phyloP scores from a whole-genome alignment of 2,113 vertebrate species.

The Clarias macrocephalus region DNA sequence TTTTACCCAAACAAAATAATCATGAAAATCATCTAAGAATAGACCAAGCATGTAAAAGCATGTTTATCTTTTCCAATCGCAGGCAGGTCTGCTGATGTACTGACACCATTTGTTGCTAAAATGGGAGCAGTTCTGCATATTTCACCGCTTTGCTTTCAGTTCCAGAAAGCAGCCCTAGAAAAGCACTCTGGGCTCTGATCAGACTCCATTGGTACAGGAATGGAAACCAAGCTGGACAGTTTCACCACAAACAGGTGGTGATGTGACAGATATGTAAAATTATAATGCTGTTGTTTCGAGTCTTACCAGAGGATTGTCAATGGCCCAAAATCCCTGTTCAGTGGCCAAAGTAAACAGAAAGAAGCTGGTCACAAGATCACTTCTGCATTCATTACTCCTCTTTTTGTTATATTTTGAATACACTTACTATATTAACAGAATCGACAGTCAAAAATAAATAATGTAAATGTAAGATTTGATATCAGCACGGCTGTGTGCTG shows the following conservation, averaged over 20 bases:
- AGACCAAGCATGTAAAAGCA: neutral
- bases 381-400: conserved; percentile 16
- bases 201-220: conserved; percentile 16
- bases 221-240: conserved; percentile 17
- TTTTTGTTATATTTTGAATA: neutral
- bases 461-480: neutral
- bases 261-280: neutral
- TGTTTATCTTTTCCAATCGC: neutral
- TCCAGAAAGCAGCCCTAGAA: neutral
- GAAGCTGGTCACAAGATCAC: neutral
- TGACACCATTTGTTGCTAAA: neutral
- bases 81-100: neutral
- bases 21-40: neutral
- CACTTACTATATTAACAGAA: neutral
- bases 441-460: neutral
- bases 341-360: neutral
- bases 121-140: neutral
- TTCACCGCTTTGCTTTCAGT: neutral
- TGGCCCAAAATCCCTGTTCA: neutral
- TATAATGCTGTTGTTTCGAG: neutral
- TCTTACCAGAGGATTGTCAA: neutral
- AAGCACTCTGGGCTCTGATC: neutral
- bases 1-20: neutral
- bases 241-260: neutral
- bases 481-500: too few species aligned